Base-by-base conservation (phyloP, 2,113 vertebrate genomes). In the Labeo catla region DNA sequence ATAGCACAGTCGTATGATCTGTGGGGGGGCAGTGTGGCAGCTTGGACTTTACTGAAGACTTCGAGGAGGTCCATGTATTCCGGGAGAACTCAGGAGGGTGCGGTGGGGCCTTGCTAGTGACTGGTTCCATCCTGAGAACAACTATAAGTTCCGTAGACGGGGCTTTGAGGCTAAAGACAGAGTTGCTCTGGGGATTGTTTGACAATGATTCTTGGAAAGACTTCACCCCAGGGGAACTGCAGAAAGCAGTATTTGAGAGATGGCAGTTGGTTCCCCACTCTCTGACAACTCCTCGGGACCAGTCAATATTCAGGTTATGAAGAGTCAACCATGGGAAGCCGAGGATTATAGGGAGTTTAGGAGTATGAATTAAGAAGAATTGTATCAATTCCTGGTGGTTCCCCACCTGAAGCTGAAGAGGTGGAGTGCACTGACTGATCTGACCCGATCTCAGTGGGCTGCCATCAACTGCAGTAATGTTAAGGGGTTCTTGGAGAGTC, bases 11-110 rank as follows among this genome's bases (percentile, higher is more conserved):
- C 19, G 2, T 59, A 59, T 7, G 19, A 59, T 59, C 54, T 59
- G 19, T 50, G n/a, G 19, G 1, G 19, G 19, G 6, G n/a, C 19
- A 59, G 2, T 59, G 54, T 36, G 12, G 28, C 11, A 39, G 34
- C n/a, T n/a, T n/a, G n/a, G n/a, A n/a, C 66, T 43, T 70, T 43
- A 70, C 66, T 70, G 15, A 70, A 70, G 36, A 70, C 66, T 39
- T 70, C 13, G 13, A 39, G 34, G 66, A 70, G 66, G 66, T 70
- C 34, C 7, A 15, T 19, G 34, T 70, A 70, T 16, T 36, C 34
- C 4, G 1, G 28, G 65, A 12, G n/a, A n/a, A n/a, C n/a, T n/a
- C n/a, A n/a, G 65, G 65, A 68, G 65, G 65, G 4, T 15, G 4
- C 34, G 10, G 10, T 34, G 5, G 65, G 11, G 12, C 15, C 28